A percentile compares a stretch with the other conserved stretches of the same genome.
Evolutionary conservation across 2,797 vertebrate genomes (phyloP).

Genomic region (Gymnoscopelus microlampas): DNA sequence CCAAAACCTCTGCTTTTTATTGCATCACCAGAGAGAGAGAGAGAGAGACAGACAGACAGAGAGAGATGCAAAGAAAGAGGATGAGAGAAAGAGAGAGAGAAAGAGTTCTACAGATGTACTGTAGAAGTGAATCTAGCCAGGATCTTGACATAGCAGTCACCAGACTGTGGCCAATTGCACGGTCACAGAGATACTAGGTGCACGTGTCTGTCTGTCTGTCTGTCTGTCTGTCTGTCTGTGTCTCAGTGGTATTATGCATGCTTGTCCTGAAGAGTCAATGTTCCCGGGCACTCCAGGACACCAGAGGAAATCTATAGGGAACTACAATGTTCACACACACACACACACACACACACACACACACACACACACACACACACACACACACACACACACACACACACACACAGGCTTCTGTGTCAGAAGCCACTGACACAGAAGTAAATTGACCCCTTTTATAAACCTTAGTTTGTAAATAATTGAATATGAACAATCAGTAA

Average conservation of each 20-base stretch:
- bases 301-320: conserved; percentile 28
- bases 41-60: conserved; percentile 19
- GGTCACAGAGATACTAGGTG: conserved; percentile 1
- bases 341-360: conserved; percentile 27
- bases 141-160: conserved; percentile 38
- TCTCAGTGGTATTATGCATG: conserved; percentile 4
- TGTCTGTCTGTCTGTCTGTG: conserved; percentile 8
- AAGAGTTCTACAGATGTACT: conserved; percentile 31
- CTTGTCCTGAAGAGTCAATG: conserved; percentile 32
- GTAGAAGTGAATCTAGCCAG: conserved; percentile 43
- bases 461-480: conserved; percentile 58
- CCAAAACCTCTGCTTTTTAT: conserved; percentile 37
- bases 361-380: background rate
- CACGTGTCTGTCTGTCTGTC: conserved; percentile 16
- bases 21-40: conserved; percentile 39
- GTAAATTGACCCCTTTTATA: conserved; percentile 54
- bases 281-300: conserved; percentile 57
- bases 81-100: conserved; percentile 24
- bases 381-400: background rate
- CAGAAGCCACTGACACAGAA: conserved; percentile 43
- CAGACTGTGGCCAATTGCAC: conserved; percentile 43
- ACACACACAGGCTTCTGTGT: conserved; percentile 1
- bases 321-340: conserved; percentile 16
- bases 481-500: conserved; percentile 35
- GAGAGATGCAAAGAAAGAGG: conserved; percentile 25